These are phyloP conservation scores for Ambastaia sidthimunki DNA, from an alignment of 2,797 vertebrate species.

Conservation along the genomic window DNA sequence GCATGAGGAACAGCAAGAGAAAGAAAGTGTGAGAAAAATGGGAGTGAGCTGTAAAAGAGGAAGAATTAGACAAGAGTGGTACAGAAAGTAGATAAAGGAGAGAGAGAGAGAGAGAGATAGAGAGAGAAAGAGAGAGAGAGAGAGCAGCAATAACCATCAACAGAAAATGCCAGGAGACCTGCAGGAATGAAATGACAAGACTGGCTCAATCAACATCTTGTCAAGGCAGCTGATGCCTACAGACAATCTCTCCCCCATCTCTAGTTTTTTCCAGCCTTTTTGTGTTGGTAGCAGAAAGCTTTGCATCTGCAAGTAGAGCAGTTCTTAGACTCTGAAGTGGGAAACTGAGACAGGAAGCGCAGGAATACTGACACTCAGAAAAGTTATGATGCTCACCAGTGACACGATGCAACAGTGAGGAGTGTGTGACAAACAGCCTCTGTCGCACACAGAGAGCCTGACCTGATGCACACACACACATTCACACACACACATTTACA, in stretches of 20 bases:
- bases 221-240: conserved; percentile 79
- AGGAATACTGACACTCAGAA: conserved; percentile 41
- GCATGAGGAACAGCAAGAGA: conserved; percentile 42
- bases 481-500: background rate
- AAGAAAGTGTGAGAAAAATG: conserved; percentile 42
- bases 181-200: conserved; percentile 77
- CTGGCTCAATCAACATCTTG: conserved; percentile 82
- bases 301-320: conserved; percentile 28
- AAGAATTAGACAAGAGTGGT: conserved; percentile 18
- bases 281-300: conserved; percentile 61
- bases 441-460: background rate
- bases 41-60: conserved; percentile 21
- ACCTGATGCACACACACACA: background rate
- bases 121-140: conserved; percentile 20
- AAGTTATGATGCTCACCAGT: background rate
- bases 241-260: conserved; percentile 73
- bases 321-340: conserved; percentile 40
- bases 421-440: background rate
- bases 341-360: conserved; percentile 22
- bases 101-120: conserved; percentile 48
- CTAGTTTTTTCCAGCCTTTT: conserved; percentile 40
- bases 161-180: conserved; percentile 76
- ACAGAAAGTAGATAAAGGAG: conserved; percentile 50
- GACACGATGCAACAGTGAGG: background rate
- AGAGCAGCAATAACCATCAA: conserved; percentile 68